These are phyloP conservation scores for Myrmecophaga tridactyla DNA, from an alignment of 2,113 vertebrate genomes.

Conservation along the genomic window DNA sequence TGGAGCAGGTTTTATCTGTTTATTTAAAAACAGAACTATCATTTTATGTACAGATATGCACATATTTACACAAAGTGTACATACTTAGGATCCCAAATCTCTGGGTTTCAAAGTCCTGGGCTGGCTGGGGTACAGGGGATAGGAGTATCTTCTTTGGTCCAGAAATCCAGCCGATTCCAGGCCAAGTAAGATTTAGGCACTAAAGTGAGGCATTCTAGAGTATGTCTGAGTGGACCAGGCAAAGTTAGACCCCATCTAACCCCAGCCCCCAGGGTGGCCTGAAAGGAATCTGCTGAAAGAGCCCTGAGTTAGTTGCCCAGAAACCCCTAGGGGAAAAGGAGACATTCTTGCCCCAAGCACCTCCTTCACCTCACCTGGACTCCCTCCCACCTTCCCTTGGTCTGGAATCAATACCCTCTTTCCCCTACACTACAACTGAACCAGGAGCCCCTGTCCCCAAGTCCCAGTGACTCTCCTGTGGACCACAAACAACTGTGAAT, in stretches of 20 bases:
- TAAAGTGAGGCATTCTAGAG: neutral
- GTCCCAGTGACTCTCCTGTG: neutral
- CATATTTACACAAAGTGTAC: constrained; percentile 76
- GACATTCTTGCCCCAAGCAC: neutral
- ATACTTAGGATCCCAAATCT: neutral
- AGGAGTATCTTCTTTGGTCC: neutral
- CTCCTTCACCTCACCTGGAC: neutral
- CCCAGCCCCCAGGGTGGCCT: neutral
- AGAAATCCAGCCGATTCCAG: neutral
- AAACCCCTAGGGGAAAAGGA: neutral
- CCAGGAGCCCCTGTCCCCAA: neutral
- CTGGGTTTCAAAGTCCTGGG: neutral
- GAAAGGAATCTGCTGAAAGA: neutral
- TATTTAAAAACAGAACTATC: constrained; percentile 77
- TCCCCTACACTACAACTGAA: neutral
- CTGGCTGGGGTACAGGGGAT: neutral
- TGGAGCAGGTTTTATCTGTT: constrained; percentile 66
- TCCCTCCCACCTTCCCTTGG: neutral
- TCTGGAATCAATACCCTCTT: neutral
- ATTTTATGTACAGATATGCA: constrained; percentile 73
- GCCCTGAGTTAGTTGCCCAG: neutral
- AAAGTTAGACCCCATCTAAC: neutral
- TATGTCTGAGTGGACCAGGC: neutral
- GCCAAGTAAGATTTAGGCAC: neutral
- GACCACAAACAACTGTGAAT: neutral